Conservation (phyloP, 2,113 vertebrate species). For the Eonycteris spelaea region DNA sequence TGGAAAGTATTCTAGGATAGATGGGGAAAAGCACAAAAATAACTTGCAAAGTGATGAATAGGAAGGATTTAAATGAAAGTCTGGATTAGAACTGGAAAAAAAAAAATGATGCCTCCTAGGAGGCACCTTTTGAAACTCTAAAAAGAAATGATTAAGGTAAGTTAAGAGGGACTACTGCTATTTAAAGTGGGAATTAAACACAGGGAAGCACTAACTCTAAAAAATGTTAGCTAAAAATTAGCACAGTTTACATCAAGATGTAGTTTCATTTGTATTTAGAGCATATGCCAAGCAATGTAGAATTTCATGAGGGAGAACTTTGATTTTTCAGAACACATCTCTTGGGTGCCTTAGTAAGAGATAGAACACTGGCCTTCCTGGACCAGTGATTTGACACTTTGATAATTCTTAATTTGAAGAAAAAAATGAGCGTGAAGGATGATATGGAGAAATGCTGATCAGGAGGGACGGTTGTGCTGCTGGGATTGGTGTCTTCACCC, state of each 20-base stretch:
- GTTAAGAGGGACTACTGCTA: not conserved
- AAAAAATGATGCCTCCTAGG: too few species aligned
- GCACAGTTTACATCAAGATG: not conserved
- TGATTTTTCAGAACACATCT: not conserved
- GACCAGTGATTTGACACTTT: not conserved
- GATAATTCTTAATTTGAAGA: not conserved
- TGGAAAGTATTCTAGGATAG: not conserved
- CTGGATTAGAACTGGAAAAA: not conserved
- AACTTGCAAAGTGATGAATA: not conserved
- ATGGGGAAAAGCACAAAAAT: not conserved
- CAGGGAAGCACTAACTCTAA: not conserved
- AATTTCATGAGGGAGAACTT: not conserved
- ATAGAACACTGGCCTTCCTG: not conserved
- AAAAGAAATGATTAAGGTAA: not conserved
- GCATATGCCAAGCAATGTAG: not conserved
- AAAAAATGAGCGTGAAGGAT: not conserved
- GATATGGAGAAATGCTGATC: too few species aligned
- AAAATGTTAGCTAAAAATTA: not conserved
- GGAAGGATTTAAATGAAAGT: not conserved
- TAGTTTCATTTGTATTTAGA: not conserved
- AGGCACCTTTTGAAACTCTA: not conserved
- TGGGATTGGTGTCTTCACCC: accelerated
- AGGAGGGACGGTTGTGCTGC: accelerated
- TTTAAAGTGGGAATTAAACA: not conserved
- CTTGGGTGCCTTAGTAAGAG: not conserved